phyloP scores from a whole-genome alignment of 1,140 invertebrate species.

The Hylaeus volcanicus region DNA sequence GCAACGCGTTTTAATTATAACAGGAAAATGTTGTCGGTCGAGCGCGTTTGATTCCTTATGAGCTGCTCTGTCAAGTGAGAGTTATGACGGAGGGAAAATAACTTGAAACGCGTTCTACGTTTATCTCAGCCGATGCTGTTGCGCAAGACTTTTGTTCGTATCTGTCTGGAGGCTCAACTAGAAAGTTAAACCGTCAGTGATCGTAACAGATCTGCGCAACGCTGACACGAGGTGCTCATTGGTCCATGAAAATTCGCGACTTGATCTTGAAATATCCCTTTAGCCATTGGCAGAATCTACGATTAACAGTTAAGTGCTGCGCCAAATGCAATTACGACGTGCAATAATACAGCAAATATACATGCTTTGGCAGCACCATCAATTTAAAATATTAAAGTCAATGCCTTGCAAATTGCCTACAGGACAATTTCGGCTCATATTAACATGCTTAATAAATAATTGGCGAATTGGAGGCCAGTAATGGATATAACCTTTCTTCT shows the following conservation, averaged over 20 bases:
- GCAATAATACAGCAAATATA: too few species aligned
- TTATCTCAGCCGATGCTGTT: slow-evolving; percentile 40
- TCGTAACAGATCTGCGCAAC: slow-evolving; percentile 26
- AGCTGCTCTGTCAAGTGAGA: slow-evolving; percentile 20
- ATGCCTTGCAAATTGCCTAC: too few species aligned
- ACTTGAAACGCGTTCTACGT: background rate
- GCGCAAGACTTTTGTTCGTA: slow-evolving; percentile 43
- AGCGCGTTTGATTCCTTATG: slow-evolving; percentile 1
- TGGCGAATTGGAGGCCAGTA: too few species aligned
- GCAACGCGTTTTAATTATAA: background rate
- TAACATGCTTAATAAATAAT: too few species aligned
- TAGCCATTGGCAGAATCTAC: background rate
- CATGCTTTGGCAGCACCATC: too few species aligned
- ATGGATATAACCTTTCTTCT: too few species aligned
- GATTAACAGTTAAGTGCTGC: too few species aligned
- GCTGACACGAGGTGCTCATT: background rate
- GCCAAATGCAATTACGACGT: too few species aligned
- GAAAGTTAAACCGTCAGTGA: slow-evolving; percentile 24
- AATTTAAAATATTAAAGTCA: too few species aligned
- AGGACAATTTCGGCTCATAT: too few species aligned
- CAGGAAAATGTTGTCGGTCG: background rate
- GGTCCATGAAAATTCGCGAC: slow-evolving; percentile 9
- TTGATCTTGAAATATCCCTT: slow-evolving; percentile 8
- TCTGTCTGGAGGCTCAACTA: slow-evolving; percentile 27
- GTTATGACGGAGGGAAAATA: slow-evolving; percentile 18